Percentiles rank a stretch among this genome's conserved stretches.
These are phyloP conservation scores for Monomorium pharaonis DNA, from an alignment of 1,140 invertebrate species.

Conservation along the genomic window DNA sequence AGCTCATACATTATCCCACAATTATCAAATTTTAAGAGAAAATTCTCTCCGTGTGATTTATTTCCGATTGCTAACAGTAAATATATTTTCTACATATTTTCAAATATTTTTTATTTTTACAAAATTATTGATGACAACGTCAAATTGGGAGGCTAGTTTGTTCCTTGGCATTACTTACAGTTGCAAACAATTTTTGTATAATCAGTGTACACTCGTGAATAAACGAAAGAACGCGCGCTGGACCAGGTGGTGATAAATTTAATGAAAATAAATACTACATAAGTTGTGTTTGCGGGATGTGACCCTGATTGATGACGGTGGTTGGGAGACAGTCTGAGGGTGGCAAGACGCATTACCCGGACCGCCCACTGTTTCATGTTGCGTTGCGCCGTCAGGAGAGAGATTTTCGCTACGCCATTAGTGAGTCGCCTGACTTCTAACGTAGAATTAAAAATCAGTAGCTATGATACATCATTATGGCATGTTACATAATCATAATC, in stretches of 20 bases:
- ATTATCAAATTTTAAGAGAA: too few species aligned
- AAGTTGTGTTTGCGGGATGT: conserved; percentile 78
- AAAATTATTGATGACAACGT: not conserved
- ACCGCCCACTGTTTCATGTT: conserved; percentile 81
- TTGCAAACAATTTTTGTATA: not conserved
- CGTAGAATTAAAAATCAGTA: conserved; percentile 64
- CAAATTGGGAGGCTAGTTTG: not conserved
- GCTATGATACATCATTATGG: not conserved
- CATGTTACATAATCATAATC: not conserved
- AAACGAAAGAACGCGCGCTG: not conserved
- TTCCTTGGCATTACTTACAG: not conserved
- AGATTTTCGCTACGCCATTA: conserved; percentile 72
- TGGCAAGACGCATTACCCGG: conserved; percentile 84
- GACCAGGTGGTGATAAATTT: conserved; percentile 71
- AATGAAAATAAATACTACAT: conserved; percentile 86
- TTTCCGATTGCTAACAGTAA: not conserved
- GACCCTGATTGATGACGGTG: conserved; percentile 84
- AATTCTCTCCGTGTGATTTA: too few species aligned
- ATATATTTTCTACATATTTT: not conserved
- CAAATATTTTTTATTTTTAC: not conserved
- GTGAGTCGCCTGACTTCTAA: conserved; percentile 66
- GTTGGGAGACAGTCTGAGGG: conserved; percentile 80
- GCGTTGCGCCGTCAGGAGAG: conserved; percentile 76
- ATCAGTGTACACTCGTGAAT: not conserved
- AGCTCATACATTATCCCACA: too few species aligned